These are phyloP conservation scores for Chrysogorgia sp. DNA, from an alignment of 92 coral and sea anemone species.

Conservation along the genomic window DNA sequence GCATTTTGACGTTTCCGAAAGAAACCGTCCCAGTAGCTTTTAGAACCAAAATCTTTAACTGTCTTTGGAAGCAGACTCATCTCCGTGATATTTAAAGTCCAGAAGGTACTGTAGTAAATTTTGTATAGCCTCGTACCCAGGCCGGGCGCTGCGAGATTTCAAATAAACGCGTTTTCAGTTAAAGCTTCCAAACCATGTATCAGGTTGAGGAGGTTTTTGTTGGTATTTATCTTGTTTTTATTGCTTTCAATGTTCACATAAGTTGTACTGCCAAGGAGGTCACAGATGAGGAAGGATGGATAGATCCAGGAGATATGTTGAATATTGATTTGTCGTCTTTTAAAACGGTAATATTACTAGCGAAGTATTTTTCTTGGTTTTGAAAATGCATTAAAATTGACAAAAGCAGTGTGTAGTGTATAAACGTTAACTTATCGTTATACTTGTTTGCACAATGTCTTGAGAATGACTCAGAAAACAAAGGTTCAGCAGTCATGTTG, in stretches of 20 bases:
- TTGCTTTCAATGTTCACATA: not conserved
- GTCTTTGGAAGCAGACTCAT: not conserved
- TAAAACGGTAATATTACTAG: slow-evolving; percentile 14
- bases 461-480: too few relatives aligned
- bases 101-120: too few relatives aligned
- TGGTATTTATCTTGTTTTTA: not conserved
- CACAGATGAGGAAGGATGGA: slow-evolving; percentile 47
- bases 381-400: too few relatives aligned
- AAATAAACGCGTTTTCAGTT: too few relatives aligned
- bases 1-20: slow-evolving; percentile 56
- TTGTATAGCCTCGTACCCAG: too few relatives aligned
- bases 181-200: too few relatives aligned
- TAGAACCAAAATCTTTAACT: not conserved
- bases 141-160: too few relatives aligned
- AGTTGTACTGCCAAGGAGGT: not conserved
- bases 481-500: too few relatives aligned
- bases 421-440: too few relatives aligned
- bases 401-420: too few relatives aligned
- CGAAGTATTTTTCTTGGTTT: not conserved
- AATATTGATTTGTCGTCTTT: slow-evolving; percentile 20
- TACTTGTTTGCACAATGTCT: too few relatives aligned
- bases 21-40: slow-evolving; percentile 68
- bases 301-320: slow-evolving; percentile 82
- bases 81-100: not conserved
- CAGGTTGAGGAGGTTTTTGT: not conserved